Evolutionary conservation across 1,140 invertebrate genomes (phyloP).

Genomic region (Bombus confusus): DNA sequence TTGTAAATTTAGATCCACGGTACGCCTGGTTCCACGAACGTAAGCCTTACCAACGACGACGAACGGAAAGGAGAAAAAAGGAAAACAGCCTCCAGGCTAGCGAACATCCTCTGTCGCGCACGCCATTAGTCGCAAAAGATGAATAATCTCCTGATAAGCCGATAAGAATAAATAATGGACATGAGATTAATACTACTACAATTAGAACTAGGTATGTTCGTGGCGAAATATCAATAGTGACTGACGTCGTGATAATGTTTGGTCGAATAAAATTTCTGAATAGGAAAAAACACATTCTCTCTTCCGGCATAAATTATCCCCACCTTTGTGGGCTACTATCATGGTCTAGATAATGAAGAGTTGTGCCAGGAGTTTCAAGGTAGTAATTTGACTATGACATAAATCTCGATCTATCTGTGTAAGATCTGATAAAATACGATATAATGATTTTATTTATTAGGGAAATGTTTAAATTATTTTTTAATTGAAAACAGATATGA

Average conservation of each 20-base stretch:
- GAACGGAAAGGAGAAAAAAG: conserved; percentile 15
- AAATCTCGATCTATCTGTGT: background rate
- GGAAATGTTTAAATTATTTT: background rate
- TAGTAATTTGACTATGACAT: background rate
- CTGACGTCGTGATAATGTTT: background rate
- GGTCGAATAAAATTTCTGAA: background rate
- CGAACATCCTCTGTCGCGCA: background rate
- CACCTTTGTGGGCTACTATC: background rate
- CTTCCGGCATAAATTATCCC: background rate
- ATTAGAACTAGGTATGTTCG: background rate
- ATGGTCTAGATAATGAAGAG: background rate
- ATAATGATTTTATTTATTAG: background rate
- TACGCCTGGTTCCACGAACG: conserved; percentile 53
- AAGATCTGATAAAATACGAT: background rate
- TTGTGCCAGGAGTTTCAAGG: conserved; percentile 1
- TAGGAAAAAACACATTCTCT: background rate
- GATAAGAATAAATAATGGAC: conserved; percentile 23
- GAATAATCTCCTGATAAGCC: background rate
- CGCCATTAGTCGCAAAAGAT: background rate
- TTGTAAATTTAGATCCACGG: conserved; percentile 64
- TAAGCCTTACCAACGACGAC: conserved; percentile 11
- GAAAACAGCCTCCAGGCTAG: conserved; percentile 8
- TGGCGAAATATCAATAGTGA: background rate
- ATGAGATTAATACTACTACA: background rate
- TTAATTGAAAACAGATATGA: background rate